phyloP scores from a whole-genome alignment of 2,113 vertebrate species.

The Crypturellus undulatus region DNA sequence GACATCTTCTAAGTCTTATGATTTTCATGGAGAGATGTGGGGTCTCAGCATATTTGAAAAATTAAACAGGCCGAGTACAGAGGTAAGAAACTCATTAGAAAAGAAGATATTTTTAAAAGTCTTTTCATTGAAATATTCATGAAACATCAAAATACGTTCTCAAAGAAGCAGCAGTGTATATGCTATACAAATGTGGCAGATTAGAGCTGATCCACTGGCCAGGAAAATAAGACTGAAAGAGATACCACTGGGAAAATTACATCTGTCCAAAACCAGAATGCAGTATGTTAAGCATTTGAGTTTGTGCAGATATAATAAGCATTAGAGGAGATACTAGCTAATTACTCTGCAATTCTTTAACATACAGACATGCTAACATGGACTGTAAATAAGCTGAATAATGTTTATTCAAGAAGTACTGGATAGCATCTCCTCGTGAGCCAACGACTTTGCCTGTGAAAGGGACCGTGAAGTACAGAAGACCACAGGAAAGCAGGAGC shows the following conservation, averaged over 20 bases:
- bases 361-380: neutral
- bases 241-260: neutral
- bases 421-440: neutral
- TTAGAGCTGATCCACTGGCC: neutral
- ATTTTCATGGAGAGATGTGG: no score
- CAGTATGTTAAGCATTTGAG: neutral
- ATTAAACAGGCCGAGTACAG: neutral
- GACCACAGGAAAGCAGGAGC: neutral
- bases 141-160: neutral
- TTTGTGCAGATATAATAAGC: neutral
- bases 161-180: neutral
- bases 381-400: neutral
- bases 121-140: neutral
- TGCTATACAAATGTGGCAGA: neutral
- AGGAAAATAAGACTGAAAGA: neutral
- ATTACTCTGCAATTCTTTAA: neutral
- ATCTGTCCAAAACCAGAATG: neutral
- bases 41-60: neutral
- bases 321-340: neutral
- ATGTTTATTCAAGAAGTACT: neutral
- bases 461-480: no score
- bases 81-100: neutral
- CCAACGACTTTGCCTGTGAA: neutral
- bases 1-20: no score
- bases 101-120: neutral